A percentile compares a stretch with the other conserved stretches of the same genome.
phyloP scores from a whole-genome alignment of 2,113 vertebrate genomes.

The Burhinus bistriatus region DNA sequence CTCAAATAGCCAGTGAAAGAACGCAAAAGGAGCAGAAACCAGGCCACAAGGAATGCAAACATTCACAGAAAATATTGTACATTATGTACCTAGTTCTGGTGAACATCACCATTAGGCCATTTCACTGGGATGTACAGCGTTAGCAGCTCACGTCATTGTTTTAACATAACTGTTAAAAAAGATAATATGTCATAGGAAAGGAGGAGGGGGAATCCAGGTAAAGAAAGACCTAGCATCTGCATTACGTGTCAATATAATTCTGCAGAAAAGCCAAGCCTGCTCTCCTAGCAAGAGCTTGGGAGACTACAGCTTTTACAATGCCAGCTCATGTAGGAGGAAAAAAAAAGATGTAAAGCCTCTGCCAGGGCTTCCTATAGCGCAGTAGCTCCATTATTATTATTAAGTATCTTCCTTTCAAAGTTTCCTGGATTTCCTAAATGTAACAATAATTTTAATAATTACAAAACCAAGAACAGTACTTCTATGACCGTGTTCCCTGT shows the following conservation, averaged over 20 bases:
- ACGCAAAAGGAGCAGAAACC: constrained; percentile 27
- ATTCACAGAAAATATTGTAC: constrained; percentile 36
- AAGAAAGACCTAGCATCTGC: not conserved
- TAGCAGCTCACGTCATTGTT: not conserved
- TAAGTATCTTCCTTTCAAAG: constrained; percentile 60
- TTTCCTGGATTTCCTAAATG: constrained; percentile 62
- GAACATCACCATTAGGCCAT: constrained; percentile 25
- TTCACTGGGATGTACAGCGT: not conserved
- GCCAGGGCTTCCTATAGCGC: constrained; percentile 5
- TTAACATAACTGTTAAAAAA: not conserved
- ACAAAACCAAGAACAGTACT: constrained; percentile 47
- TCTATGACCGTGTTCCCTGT: constrained; percentile 58
- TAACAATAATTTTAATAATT: constrained; percentile 76
- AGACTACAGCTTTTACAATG: constrained; percentile 14
- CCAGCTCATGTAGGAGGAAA: not conserved
- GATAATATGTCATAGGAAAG: not conserved
- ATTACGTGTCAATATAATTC: not conserved
- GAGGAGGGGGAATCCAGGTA: not conserved
- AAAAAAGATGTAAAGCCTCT: not conserved
- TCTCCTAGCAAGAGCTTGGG: not conserved
- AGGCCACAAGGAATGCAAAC: constrained; percentile 29
- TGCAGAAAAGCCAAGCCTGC: not conserved
- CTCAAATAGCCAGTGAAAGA: constrained; percentile 43
- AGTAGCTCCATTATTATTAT: constrained; percentile 22
- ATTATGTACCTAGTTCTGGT: not conserved